phyloP scores from a whole-genome alignment of 2,888 invertebrate genomes.

The Rhyacophila evoluta region DNA sequence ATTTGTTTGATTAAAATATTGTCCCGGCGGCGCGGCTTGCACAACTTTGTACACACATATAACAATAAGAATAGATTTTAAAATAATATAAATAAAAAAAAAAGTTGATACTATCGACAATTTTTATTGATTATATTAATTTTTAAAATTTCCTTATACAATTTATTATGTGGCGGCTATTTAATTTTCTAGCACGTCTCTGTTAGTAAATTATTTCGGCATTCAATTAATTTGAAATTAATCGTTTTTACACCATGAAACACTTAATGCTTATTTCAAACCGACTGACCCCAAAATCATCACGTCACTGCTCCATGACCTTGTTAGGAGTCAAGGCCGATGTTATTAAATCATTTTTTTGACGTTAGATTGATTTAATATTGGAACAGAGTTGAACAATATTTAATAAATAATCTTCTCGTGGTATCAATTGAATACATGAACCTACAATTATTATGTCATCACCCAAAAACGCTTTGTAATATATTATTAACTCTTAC shows the following conservation, averaged over 20 bases:
- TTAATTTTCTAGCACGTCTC: too few species aligned
- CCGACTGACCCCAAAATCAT: not conserved
- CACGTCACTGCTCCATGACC: slow-evolving; percentile 14
- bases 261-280: not conserved
- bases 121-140: too few species aligned
- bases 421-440: not conserved
- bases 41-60: too few species aligned
- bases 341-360: not conserved
- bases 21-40: too few species aligned
- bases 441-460: not conserved
- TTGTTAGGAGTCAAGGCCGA: not conserved
- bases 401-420: not conserved
- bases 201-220: too few species aligned
- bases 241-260: not conserved
- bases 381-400: not conserved
- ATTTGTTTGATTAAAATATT: too few species aligned
- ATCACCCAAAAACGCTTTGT: not conserved
- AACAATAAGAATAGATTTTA: too few species aligned
- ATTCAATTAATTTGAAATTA: not conserved
- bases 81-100: too few species aligned
- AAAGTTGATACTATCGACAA: too few species aligned
- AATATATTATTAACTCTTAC: too few species aligned
- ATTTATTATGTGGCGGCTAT: too few species aligned
- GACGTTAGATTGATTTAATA: not conserved
- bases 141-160: too few species aligned